phyloP scores from a whole-genome alignment of 2,113 vertebrate species.

The Calypte anna region DNA sequence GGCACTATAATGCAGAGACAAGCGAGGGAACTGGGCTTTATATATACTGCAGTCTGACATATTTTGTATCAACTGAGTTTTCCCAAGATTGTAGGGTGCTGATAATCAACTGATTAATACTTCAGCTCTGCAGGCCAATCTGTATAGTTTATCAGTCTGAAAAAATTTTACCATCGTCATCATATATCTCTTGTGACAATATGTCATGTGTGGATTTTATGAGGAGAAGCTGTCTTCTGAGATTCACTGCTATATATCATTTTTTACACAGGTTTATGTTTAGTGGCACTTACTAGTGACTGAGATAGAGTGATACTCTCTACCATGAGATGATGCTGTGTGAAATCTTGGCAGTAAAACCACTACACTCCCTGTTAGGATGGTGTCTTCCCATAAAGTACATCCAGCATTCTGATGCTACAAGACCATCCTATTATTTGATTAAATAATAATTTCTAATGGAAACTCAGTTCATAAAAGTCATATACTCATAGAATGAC shows the following conservation, averaged over 20 bases:
- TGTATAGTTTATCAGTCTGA: not conserved
- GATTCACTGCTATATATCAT: not conserved
- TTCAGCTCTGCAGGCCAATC: not conserved
- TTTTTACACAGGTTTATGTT: constrained; percentile 25
- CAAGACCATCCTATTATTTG: not conserved
- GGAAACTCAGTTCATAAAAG: not conserved
- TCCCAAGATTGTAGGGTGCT: not conserved
- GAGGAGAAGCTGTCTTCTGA: constrained; percentile 3
- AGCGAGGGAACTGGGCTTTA: not conserved
- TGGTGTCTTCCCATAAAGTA: not conserved
- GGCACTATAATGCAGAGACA: not conserved
- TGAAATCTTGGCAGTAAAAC: not conserved
- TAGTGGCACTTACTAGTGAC: not conserved
- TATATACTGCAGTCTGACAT: not conserved
- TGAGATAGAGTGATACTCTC: not conserved
- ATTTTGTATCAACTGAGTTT: not conserved
- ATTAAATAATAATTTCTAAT: not conserved
- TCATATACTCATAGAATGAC: not conserved
- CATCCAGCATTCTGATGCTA: not conserved
- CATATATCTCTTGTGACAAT: not conserved
- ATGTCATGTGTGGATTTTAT: not conserved
- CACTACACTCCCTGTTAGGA: not conserved
- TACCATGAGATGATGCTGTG: not conserved
- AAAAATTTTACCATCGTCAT: not conserved
- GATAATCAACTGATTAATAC: constrained; percentile 8